Evolutionary conservation across 1,140 invertebrate species (phyloP).

Genomic region (Pristionchus pacificus): DNA sequence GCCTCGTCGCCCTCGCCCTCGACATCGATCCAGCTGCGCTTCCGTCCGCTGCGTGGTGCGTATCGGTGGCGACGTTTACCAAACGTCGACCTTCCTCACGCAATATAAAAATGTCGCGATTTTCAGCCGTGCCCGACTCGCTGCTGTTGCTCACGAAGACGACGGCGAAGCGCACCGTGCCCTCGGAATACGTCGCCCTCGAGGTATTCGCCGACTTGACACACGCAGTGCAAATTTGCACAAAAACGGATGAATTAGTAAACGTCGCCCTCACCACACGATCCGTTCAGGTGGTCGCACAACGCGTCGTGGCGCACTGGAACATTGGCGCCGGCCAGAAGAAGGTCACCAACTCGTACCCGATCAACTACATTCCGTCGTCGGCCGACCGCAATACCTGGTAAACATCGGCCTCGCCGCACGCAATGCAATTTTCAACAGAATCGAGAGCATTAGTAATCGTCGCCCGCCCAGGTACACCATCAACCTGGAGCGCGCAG

Average conservation of each 20-base stretch:
- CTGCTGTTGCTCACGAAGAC: slow-evolving; percentile 50
- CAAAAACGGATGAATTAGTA: no score
- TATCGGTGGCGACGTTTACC: not conserved
- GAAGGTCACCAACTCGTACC: slow-evolving; percentile 45
- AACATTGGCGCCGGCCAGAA: slow-evolving; percentile 48
- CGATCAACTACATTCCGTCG: slow-evolving; percentile 50
- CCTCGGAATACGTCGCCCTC: slow-evolving; percentile 51
- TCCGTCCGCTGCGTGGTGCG: slow-evolving; percentile 44
- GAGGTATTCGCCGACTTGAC: no score
- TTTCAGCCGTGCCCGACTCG: slow-evolving; percentile 40
- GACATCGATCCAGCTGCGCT: slow-evolving; percentile 46
- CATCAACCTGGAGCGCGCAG: slow-evolving; percentile 44
- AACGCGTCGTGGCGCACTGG: slow-evolving; percentile 53
- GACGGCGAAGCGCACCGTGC: slow-evolving; percentile 46
- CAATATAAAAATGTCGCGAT: not conserved
- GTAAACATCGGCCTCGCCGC: no score
- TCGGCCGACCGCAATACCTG: slow-evolving; percentile 51
- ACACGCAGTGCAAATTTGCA: no score
- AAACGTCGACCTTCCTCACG: not conserved
- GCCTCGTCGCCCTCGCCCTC: slow-evolving; percentile 49
- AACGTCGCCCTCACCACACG: not conserved
- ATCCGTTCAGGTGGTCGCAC: slow-evolving; percentile 25
- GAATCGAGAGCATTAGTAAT: no score
- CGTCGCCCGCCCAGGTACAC: slow-evolving; percentile 34
- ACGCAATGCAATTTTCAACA: no score